Evolutionary conservation across 2,888 invertebrate species (phyloP).

Genomic region (Sipha maydis): DNA sequence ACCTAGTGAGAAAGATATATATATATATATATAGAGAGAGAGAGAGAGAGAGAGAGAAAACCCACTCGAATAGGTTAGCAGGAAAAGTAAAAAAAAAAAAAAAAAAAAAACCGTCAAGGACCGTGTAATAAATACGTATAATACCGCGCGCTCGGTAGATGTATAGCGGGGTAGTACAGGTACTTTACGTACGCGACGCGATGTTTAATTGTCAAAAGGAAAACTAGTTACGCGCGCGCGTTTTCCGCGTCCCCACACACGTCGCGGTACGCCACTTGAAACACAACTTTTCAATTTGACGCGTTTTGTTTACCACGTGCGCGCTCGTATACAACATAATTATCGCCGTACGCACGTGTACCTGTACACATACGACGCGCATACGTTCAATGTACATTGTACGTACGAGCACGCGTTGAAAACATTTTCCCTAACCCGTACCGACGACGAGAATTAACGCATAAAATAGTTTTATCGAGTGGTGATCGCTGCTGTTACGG

Average conservation of each 20-base stretch:
- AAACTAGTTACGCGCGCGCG: conserved; percentile 31
- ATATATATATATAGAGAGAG: no score
- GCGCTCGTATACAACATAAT: conserved; percentile 16
- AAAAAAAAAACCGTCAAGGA: background rate
- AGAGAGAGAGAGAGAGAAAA: background rate
- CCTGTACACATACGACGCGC: no score
- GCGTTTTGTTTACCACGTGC: conserved; percentile 15
- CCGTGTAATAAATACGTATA: background rate
- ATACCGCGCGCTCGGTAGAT: background rate
- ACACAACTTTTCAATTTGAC: conserved; percentile 30
- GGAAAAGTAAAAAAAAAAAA: background rate
- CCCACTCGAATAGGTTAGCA: background rate
- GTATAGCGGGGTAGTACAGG: background rate
- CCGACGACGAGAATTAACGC: background rate
- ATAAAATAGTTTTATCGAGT: background rate
- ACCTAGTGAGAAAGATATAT: no score
- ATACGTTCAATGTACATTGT: background rate
- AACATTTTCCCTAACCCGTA: background rate
- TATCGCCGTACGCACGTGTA: background rate
- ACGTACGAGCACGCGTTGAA: background rate
- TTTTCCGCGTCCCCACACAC: conserved; percentile 18
- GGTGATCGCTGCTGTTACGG: no score
- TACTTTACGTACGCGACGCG: background rate
- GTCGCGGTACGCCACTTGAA: conserved; percentile 19
- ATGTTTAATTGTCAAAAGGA: conserved; percentile 35